Percentiles rank a stretch among this genome's conserved stretches.
These are phyloP conservation scores for Pachyseris speciosa DNA, from an alignment of 64 coral and sea anemone species.

Conservation along the genomic window DNA sequence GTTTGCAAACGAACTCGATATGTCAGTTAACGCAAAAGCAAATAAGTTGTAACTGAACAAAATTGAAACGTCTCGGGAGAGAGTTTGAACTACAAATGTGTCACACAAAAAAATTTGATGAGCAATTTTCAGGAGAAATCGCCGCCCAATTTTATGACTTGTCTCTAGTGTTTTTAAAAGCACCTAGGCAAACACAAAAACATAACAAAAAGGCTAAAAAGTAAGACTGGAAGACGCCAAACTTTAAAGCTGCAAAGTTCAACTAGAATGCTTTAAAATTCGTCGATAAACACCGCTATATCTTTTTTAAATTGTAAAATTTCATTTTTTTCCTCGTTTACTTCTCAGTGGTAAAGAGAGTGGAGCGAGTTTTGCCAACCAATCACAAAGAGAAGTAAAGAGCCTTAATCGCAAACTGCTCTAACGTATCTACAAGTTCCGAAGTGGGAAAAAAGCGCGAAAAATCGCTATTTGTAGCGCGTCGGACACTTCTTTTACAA, in stretches of 20 bases:
- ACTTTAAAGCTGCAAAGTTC: background rate
- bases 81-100: background rate
- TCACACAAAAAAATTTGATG: background rate
- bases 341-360: no score
- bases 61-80: background rate
- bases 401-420: no score
- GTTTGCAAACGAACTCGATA: background rate
- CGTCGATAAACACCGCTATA: background rate
- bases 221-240: background rate
- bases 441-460: no score
- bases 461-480: no score
- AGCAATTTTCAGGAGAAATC: background rate
- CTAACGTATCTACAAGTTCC: no score
- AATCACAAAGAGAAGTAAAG: no score
- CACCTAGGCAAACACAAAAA: background rate
- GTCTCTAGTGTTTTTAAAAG: background rate
- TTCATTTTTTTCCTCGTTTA: no score
- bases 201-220: background rate
- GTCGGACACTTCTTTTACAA: no score
- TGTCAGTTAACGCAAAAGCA: conserved; percentile 3
- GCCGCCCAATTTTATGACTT: background rate
- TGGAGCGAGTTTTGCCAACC: no score
- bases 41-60: background rate
- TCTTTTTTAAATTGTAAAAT: background rate
- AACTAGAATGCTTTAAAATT: background rate